These are phyloP conservation scores for Nipponacmea schrenckii DNA, from an alignment of 2,888 invertebrate species.

Conservation along the genomic window DNA sequence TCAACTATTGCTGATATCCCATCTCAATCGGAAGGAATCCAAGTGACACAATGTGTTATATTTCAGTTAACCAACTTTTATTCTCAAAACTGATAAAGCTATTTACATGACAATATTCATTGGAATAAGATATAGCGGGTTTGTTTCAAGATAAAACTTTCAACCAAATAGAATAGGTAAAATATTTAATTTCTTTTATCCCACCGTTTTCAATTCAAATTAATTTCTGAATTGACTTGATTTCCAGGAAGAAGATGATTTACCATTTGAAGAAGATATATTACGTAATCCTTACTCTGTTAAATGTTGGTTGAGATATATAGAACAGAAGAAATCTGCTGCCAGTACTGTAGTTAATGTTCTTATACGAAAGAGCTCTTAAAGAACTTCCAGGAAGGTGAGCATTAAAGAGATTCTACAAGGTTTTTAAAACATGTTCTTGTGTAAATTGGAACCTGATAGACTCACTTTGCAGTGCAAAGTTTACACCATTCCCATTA, in stretches of 20 bases:
- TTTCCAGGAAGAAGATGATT: conserved; percentile 82
- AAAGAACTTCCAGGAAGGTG: conserved; percentile 96
- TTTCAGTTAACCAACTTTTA: too few relatives aligned
- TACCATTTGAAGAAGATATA: conserved; percentile 98
- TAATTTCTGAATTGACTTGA: not conserved
- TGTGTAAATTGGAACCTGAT: too few relatives aligned
- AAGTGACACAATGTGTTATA: too few relatives aligned
- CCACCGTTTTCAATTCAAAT: not conserved
- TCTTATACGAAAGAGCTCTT: conserved; percentile 93
- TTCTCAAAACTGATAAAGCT: too few relatives aligned
- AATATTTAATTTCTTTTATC: not conserved
- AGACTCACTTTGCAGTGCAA: too few relatives aligned
- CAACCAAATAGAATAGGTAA: too few relatives aligned
- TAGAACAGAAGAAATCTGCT: conserved; percentile 89
- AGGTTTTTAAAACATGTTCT: not conserved
- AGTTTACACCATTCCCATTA: too few relatives aligned
- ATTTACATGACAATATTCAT: too few relatives aligned
- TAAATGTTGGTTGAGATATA: conserved; percentile 97
- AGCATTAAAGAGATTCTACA: conserved; percentile 1
- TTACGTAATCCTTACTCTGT: conserved; percentile 96
- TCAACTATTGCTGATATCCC: too few relatives aligned
- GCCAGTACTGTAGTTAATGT: conserved; percentile 86
- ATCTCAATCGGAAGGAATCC: too few relatives aligned
- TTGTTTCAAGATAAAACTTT: too few relatives aligned
- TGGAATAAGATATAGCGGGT: too few relatives aligned